phyloP scores from a whole-genome alignment of 1,140 invertebrate genomes.

The Ephestia elutella region DNA sequence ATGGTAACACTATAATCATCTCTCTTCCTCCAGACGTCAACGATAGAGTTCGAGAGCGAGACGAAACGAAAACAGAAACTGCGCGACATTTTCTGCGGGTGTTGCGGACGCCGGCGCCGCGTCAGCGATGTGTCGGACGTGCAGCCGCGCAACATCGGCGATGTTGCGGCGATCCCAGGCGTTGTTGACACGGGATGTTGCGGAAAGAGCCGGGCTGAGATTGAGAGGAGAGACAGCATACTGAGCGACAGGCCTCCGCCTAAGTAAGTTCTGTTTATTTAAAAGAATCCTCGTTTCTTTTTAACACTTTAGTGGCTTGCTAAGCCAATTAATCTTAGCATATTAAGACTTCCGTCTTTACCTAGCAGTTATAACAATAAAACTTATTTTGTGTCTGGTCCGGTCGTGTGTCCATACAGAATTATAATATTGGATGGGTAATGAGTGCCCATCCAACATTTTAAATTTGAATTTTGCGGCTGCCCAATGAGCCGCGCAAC shows the following conservation, averaged over 20 bases:
- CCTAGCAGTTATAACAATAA: no score
- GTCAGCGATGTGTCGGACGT: slow-evolving; percentile 41
- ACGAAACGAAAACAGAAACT: slow-evolving; percentile 54
- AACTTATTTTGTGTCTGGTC: no score
- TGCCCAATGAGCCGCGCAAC: slow-evolving; percentile 26
- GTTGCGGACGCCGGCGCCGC: slow-evolving; percentile 38
- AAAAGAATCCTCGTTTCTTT: not conserved
- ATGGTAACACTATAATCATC: no score
- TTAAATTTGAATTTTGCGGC: no score
- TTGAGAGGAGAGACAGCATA: slow-evolving; percentile 65
- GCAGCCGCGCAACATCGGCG: slow-evolving; percentile 26
- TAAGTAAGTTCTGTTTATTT: slow-evolving; percentile 27
- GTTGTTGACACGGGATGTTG: slow-evolving; percentile 49
- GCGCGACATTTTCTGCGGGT: slow-evolving; percentile 50
- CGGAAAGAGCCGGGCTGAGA: slow-evolving; percentile 35
- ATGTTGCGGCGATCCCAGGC: slow-evolving; percentile 32
- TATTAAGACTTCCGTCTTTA: no score
- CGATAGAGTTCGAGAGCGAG: slow-evolving; percentile 61
- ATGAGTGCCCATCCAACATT: no score
- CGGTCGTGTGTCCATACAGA: no score
- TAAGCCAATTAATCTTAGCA: no score
- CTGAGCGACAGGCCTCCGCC: slow-evolving; percentile 51
- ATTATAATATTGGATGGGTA: no score
- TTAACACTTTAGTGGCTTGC: no score
- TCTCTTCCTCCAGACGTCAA: slow-evolving; percentile 33